Base-by-base conservation (phyloP, 2,888 invertebrate species). In the Heliconius sara region DNA sequence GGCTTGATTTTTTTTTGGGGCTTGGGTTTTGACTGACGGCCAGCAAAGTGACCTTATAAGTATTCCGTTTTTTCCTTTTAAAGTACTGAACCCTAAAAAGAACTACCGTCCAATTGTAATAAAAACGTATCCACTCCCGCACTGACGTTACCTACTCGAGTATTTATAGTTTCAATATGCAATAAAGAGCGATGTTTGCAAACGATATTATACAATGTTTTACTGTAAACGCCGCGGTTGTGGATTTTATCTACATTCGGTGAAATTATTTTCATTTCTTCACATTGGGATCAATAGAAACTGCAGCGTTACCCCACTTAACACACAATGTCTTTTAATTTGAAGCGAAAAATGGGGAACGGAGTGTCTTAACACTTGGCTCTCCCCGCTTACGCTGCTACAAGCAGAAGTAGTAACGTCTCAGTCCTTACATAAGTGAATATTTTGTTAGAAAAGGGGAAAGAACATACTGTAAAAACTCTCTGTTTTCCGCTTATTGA, bases 81-180 rank as follows among this genome's bases (percentile, higher is more conserved):
- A 57, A 6, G 19, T 9, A 7, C 19, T 9, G 9, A 57, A 57
- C 57, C 10, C 34, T 39, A 39, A n/a, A 39, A 68, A 68, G 34
- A 22, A n/a, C 10, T 39, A 39, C n/a, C 12, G 39, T 10, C 39
- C 39, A 68, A n/a, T 39, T 39, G 22, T 39, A 39, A 39, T 68
- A 68, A 68, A 68, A 39, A 68, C 22, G 10, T 66, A 66, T 66
- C 66, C 66, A 65, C 27, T 34, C 30, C 10, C 67, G 4, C 67
- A 67, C 34, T 10, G 22, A 13, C 10, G 67, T 34, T 34, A 34
- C 34, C 34, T 39, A 39, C 30, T 47, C 16, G 6, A 16, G 47
- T 47, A 39, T 68, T 68, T 68, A 68, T 68, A 22, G 68, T 68
- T 68, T 39, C 39, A n/a, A 68, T 68, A 39, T 68, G 68, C 68